These are phyloP conservation scores for Strix uralensis DNA, from an alignment of 2,113 vertebrate genomes.

Conservation along the genomic window DNA sequence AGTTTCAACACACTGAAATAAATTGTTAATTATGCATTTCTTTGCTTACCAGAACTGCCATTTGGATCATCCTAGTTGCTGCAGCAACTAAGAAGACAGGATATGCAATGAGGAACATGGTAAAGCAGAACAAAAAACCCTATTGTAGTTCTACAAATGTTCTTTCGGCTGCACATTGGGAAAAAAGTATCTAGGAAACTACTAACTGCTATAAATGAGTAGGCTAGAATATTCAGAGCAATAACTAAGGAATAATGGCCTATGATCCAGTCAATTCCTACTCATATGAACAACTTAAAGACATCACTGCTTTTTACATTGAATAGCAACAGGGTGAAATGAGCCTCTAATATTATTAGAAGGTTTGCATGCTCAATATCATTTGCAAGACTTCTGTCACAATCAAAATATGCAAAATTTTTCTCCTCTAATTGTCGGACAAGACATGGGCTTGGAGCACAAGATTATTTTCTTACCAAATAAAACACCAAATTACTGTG, in stretches of 20 bases:
- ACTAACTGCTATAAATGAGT: background rate
- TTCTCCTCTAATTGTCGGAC: background rate
- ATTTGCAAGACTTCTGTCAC: background rate
- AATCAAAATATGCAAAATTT: background rate
- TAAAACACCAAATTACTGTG: background rate
- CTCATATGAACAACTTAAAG: background rate
- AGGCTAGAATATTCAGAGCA: background rate
- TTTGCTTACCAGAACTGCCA: background rate
- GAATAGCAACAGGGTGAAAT: background rate
- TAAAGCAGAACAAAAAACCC: background rate
- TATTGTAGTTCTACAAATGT: background rate
- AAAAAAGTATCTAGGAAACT: background rate
- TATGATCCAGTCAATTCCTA: background rate
- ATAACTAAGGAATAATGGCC: background rate
- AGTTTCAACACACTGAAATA: background rate
- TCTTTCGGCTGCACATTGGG: background rate
- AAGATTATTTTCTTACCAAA: background rate
- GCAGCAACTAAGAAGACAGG: background rate
- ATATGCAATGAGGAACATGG: background rate
- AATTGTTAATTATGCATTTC: background rate
- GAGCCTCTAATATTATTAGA: background rate
- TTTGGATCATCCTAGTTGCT: background rate
- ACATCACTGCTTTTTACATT: background rate
- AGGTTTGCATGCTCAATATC: accelerated
- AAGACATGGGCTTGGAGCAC: background rate